These are phyloP conservation scores for Oligia latruncula DNA, from an alignment of 2,888 invertebrate species.

Conservation along the genomic window DNA sequence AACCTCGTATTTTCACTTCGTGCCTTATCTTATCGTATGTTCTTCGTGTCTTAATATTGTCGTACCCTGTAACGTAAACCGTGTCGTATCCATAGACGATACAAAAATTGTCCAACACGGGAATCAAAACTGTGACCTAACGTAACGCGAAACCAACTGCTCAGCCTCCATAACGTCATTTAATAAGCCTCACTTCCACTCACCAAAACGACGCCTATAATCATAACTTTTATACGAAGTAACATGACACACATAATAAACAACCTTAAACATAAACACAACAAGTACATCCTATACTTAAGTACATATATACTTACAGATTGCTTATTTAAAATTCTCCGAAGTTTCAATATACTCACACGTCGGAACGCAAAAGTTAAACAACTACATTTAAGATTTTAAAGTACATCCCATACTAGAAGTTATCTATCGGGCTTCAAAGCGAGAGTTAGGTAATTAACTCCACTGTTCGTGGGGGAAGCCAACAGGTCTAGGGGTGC, in stretches of 20 bases:
- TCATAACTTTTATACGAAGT: conserved; percentile 38
- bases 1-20: no score
- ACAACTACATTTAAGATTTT: conserved; percentile 65
- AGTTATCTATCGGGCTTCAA: conserved; percentile 62
- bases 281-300: conserved; percentile 32
- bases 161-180: background rate
- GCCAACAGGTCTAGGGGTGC: conserved; percentile 64
- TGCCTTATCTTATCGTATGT: no score
- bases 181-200: background rate
- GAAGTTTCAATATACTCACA: conserved; percentile 48
- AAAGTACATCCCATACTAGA: conserved; percentile 58
- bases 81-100: background rate
- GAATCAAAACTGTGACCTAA: background rate
- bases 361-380: conserved; percentile 53
- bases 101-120: background rate
- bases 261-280: conserved; percentile 32
- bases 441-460: conserved; percentile 75
- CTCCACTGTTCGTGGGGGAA: conserved; percentile 65
- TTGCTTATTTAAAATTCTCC: conserved; percentile 56
- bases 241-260: conserved; percentile 29
- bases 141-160: background rate
- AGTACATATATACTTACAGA: conserved; percentile 41
- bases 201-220: background rate
- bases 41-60: no score
- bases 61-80: no score